Conservation (phyloP, 64 coral and sea anemone genomes). For the Porites australiensis region DNA sequence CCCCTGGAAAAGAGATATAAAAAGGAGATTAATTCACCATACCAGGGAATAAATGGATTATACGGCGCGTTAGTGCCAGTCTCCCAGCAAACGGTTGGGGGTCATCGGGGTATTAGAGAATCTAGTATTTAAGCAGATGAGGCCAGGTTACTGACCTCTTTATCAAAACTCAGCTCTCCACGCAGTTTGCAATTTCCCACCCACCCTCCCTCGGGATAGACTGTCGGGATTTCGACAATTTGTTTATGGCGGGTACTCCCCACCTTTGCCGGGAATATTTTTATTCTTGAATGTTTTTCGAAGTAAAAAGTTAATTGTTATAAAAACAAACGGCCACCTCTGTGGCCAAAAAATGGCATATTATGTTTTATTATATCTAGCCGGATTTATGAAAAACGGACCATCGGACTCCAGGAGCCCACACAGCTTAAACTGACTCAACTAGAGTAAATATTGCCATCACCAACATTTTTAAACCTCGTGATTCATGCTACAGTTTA, state of each 20-base stretch:
- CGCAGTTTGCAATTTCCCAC: constrained; percentile 1
- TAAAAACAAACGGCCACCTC: constrained; percentile 7
- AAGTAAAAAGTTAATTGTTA: not conserved
- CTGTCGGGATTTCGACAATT: not conserved
- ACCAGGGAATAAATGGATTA: constrained; percentile 7
- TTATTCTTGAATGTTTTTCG: constrained; percentile 7
- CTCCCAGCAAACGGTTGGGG: not conserved
- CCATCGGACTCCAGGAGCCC: too few relatives aligned
- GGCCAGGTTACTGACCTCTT: not conserved
- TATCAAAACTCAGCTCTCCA: not conserved
- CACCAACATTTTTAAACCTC: too few relatives aligned
- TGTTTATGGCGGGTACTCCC: not conserved
- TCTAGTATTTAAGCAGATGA: not conserved
- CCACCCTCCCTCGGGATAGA: not conserved
- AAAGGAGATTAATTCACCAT: not conserved
- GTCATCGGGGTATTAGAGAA: not conserved
- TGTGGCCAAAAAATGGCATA: not conserved
- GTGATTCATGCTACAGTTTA: too few relatives aligned
- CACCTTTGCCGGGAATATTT: not conserved
- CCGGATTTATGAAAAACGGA: too few relatives aligned
- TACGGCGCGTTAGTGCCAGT: not conserved
- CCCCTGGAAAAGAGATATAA: too few relatives aligned
- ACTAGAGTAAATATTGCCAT: too few relatives aligned
- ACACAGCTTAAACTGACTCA: too few relatives aligned
- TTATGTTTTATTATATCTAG: not conserved